These are phyloP conservation scores for Stigmatopora nigra DNA, from an alignment of 2,113 vertebrate species.

Conservation along the genomic window DNA sequence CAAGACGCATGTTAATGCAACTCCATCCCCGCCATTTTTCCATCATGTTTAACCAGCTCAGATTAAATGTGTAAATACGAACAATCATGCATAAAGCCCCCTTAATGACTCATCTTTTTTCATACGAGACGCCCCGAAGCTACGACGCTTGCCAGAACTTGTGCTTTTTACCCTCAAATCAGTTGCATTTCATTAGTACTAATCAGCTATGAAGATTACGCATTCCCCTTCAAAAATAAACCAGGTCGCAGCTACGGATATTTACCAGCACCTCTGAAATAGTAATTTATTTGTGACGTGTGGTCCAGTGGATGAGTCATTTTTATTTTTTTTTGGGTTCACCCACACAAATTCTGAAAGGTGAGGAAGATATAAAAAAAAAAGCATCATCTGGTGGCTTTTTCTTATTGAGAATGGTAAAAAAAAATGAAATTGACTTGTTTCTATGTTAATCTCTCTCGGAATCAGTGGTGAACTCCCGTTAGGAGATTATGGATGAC, in stretches of 20 bases:
- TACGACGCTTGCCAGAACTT: slow-evolving; percentile 35
- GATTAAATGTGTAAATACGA: slow-evolving; percentile 47
- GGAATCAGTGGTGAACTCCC: slow-evolving; percentile 15
- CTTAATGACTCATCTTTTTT: slow-evolving; percentile 44
- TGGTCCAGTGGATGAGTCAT: slow-evolving; percentile 1
- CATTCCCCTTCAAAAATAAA: slow-evolving; percentile 38
- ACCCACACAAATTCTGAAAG: slow-evolving; percentile 6
- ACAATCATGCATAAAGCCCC: slow-evolving; percentile 30
- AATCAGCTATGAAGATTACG: slow-evolving; percentile 37
- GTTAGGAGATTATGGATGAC: slow-evolving; percentile 21
- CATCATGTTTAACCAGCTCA: slow-evolving; percentile 32
- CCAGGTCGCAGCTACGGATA: slow-evolving; percentile 16
- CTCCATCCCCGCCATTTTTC: not conserved
- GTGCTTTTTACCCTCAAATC: slow-evolving; percentile 44
- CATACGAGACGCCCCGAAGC: slow-evolving; percentile 31
- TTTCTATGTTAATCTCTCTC: slow-evolving; percentile 16
- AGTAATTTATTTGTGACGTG: slow-evolving; percentile 6
- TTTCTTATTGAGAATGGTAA: slow-evolving; percentile 18
- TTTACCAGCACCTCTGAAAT: slow-evolving; percentile 6
- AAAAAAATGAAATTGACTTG: slow-evolving; percentile 21
- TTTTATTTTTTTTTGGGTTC: not conserved
- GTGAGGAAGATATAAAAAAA: not conserved
- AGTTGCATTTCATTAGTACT: slow-evolving; percentile 36
- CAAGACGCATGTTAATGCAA: slow-evolving; percentile 8
- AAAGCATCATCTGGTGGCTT: not conserved